phyloP scores from a whole-genome alignment of 2,797 vertebrate species.

The Sandelia bainsii region DNA sequence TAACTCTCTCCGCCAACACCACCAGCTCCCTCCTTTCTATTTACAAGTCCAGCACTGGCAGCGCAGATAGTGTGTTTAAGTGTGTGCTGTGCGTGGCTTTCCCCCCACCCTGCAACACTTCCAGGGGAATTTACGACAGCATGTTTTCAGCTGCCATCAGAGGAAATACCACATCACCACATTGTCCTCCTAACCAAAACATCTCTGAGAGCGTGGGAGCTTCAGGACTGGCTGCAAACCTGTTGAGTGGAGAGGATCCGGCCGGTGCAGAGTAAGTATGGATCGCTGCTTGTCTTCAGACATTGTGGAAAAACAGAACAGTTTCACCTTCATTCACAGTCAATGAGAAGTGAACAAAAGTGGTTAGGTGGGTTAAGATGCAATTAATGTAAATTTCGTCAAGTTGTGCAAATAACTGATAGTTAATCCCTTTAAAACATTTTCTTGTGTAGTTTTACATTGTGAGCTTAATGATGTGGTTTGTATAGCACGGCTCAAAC shows the following conservation, averaged over 20 bases:
- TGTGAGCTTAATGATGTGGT: no score
- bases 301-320: not conserved
- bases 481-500: not conserved
- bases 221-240: constrained; percentile 37
- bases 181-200: constrained; percentile 63
- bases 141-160: constrained; percentile 76
- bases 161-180: constrained; percentile 73
- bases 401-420: no score
- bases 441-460: no score
- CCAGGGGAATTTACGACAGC: constrained; percentile 67
- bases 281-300: constrained; percentile 40
- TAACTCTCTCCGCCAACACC: constrained; percentile 33
- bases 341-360: not conserved
- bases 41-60: constrained; percentile 85
- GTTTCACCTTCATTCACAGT: not conserved
- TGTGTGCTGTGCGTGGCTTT: constrained; percentile 28
- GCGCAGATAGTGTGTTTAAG: constrained; percentile 55
- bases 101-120: constrained; percentile 47
- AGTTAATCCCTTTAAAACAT: no score
- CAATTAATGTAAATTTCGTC: not conserved
- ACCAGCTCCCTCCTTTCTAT: constrained; percentile 82
- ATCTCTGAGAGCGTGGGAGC: constrained; percentile 58
- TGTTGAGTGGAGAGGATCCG: constrained; percentile 62
- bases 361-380: not conserved
- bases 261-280: constrained; percentile 62